Conservation (phyloP, 2,797 vertebrate genomes). For the Lophius americanus region DNA sequence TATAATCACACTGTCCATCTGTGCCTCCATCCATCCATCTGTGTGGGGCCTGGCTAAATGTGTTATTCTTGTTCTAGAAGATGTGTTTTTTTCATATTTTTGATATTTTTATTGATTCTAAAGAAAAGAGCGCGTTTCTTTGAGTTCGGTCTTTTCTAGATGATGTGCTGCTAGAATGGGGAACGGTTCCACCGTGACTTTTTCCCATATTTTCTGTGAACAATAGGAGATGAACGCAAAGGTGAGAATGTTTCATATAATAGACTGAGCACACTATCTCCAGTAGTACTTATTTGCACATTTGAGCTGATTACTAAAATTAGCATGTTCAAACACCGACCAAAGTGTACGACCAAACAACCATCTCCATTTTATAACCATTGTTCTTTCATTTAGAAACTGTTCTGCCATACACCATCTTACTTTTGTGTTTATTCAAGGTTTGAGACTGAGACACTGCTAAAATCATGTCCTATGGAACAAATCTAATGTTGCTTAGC, state of each 20-base stretch:
- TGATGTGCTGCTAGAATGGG: too few species aligned
- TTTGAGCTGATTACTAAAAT: not conserved
- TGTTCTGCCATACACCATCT: too few species aligned
- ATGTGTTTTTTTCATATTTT: too few species aligned
- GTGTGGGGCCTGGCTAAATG: too few species aligned
- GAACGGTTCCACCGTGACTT: too few species aligned
- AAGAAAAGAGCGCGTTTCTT: too few species aligned
- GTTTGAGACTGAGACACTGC: constrained; percentile 6
- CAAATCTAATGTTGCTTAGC: constrained; percentile 27
- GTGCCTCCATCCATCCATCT: too few species aligned
- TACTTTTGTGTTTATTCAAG: not conserved
- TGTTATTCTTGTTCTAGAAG: too few species aligned
- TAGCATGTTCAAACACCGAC: not conserved
- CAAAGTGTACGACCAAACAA: constrained; percentile 1
- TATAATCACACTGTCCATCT: too few species aligned
- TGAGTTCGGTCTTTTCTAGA: too few species aligned
- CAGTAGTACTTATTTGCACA: too few species aligned
- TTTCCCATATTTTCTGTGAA: not conserved
- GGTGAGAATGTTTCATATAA: not conserved
- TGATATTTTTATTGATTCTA: too few species aligned
- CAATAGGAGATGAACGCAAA: not conserved
- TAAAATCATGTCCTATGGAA: constrained; percentile 11
- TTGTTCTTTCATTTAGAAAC: not conserved
- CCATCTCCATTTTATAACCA: not conserved
- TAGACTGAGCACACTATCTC: not conserved